Base-by-base conservation (phyloP, 1,140 invertebrate species). In the Drosophila saltans region DNA sequence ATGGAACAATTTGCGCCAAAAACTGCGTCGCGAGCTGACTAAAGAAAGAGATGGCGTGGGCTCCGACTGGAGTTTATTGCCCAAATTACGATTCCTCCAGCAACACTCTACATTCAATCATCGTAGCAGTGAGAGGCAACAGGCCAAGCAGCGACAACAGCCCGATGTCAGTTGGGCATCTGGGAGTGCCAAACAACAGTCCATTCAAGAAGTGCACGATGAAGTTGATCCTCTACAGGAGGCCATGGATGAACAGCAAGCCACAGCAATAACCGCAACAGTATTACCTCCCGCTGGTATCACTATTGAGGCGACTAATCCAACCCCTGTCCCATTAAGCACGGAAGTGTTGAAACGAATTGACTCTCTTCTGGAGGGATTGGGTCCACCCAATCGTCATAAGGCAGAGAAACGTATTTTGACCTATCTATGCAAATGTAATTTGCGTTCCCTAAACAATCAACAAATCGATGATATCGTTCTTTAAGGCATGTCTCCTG, bases 241-340 rank as follows among this genome's bases (percentile, higher is more conserved):
- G 58, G 90, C 90, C 55, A 91, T 91, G 90, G 90, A 91, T n/a
- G 90, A 91, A 57, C 90, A 91, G 72, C 52, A 71, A 55, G 64
- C 56, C 16, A 9, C 67, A 3, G 28, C 43, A 26, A 24, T 65
- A 1, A 55, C 21, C 11, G 30, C 28, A 28, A n/a, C 48, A 48
- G 45, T 61, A 55, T 9, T 59, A 40, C 10, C 73, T 26, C 4
- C 65, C 28, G 11, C 41, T 56, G 24, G 16, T 16, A 11, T 39
- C 36, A 6, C 48, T 43, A 11, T 41, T 48, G 41, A 24, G 10
- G 43, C 41, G 4, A 30, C 40, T 7, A 33, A 58, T 36, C 24
- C 48, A 24, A 4, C 24, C 0, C 66, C 11, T 3, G 36, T 2
- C 11, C 43, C 64, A 11, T 62, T 69, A 2, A 61, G 36, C 24